Percentiles rank a stretch among this genome's conserved stretches.
Conservation (phyloP, 2,888 invertebrate genomes). For the Eudemis profundana region DNA sequence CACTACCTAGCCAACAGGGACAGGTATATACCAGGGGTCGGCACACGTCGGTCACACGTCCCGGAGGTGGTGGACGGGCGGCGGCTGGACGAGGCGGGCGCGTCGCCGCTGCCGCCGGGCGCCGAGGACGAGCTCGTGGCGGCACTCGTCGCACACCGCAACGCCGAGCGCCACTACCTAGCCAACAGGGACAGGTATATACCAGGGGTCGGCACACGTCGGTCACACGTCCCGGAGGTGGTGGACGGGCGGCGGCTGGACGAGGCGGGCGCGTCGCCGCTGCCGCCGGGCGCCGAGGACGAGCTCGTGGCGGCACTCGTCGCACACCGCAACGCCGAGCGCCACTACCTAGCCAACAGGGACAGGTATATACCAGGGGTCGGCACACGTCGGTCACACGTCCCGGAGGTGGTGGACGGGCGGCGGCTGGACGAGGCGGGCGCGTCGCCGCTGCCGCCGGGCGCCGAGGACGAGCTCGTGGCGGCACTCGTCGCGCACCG, state of each 20-base stretch:
- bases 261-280: background rate
- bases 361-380: background rate
- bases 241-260: too few relatives aligned
- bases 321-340: background rate
- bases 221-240: background rate
- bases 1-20: background rate
- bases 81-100: too few relatives aligned
- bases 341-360: background rate
- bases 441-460: background rate
- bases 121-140: background rate
- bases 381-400: background rate
- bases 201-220: background rate
- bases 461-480: background rate
- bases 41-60: background rate
- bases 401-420: background rate
- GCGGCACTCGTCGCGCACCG: background rate
- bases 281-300: conserved; percentile 1
- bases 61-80: too few relatives aligned
- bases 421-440: too few relatives aligned
- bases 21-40: background rate
- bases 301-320: background rate
- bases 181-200: background rate
- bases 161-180: background rate
- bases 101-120: background rate
- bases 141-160: background rate